These are phyloP conservation scores for Listrodromus nycthemerus DNA, from an alignment of 2,888 invertebrate species.

Conservation along the genomic window DNA sequence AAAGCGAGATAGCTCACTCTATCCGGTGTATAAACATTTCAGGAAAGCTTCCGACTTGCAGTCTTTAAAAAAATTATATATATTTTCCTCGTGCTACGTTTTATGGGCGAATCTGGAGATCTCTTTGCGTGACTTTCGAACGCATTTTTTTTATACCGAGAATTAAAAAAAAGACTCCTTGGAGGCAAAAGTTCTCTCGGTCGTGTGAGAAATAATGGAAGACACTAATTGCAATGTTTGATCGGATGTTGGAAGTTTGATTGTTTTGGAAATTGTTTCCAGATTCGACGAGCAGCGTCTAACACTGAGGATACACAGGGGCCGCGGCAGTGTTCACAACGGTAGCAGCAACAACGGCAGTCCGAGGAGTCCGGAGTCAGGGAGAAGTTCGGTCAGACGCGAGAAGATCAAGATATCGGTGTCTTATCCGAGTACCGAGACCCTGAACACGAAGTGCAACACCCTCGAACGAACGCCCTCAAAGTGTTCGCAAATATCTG, in stretches of 20 bases:
- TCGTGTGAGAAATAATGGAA: too few species aligned
- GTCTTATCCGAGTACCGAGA: slow-evolving; percentile 92
- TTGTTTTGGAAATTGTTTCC: slow-evolving; percentile 77
- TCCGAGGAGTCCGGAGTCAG: slow-evolving; percentile 78
- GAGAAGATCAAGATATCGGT: slow-evolving; percentile 95
- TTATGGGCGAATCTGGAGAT: too few species aligned
- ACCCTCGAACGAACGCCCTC: slow-evolving; percentile 82
- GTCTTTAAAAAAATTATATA: neutral
- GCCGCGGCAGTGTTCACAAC: slow-evolving; percentile 88
- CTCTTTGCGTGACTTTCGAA: too few species aligned
- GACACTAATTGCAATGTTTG: neutral
- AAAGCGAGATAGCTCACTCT: neutral
- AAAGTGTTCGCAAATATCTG: slow-evolving; percentile 80
- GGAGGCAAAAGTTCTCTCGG: too few species aligned
- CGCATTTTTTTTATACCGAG: too few species aligned
- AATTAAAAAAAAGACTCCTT: too few species aligned
- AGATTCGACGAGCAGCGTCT: slow-evolving; percentile 96
- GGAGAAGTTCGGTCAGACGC: slow-evolving; percentile 86
- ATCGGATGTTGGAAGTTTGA: neutral
- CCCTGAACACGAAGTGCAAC: slow-evolving; percentile 82
- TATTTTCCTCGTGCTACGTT: neutral
- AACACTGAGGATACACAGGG: slow-evolving; percentile 95
- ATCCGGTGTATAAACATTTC: too few species aligned
- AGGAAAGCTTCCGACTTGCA: too few species aligned
- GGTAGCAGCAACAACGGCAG: slow-evolving; percentile 81